Evolutionary conservation across 2,113 vertebrate genomes (phyloP).

Genomic region (Caloenas nicobarica): DNA sequence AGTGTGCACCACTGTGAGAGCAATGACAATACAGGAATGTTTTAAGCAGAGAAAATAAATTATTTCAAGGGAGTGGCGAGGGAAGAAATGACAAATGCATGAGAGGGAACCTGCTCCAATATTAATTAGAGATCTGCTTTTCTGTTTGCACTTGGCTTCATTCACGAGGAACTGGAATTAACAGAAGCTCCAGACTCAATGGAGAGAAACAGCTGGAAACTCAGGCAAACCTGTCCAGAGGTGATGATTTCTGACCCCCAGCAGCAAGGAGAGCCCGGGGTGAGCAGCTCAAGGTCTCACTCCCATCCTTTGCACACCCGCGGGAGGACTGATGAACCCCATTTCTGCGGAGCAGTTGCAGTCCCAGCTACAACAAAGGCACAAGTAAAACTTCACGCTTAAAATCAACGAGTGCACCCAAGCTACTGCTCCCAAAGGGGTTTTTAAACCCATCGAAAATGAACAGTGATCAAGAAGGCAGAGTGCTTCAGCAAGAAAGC

Average conservation of each 20-base stretch:
- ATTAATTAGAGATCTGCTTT: constrained; percentile 16
- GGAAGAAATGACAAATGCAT: neutral
- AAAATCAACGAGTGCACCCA: neutral
- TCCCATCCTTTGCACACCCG: neutral
- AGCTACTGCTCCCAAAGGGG: neutral
- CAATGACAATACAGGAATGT: constrained; percentile 10
- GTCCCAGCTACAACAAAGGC: neutral
- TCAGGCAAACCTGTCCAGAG: neutral
- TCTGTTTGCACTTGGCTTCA: neutral
- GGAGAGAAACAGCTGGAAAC: neutral
- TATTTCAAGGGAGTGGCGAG: constrained; percentile 33
- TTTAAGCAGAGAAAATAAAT: constrained; percentile 38
- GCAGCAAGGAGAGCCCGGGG: neutral
- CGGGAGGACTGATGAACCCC: neutral
- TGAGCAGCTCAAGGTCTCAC: neutral
- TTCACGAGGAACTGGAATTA: neutral
- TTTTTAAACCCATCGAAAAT: neutral
- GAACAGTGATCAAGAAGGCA: neutral
- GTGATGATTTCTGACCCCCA: neutral
- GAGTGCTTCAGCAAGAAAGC: neutral
- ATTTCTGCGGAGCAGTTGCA: neutral
- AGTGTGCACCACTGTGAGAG: constrained; percentile 32
- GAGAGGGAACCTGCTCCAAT: neutral
- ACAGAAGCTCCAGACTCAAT: neutral
- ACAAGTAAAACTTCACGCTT: neutral